Conservation (phyloP, 2,888 invertebrate species). For the Hydrotaea cyrtoneurina region DNA sequence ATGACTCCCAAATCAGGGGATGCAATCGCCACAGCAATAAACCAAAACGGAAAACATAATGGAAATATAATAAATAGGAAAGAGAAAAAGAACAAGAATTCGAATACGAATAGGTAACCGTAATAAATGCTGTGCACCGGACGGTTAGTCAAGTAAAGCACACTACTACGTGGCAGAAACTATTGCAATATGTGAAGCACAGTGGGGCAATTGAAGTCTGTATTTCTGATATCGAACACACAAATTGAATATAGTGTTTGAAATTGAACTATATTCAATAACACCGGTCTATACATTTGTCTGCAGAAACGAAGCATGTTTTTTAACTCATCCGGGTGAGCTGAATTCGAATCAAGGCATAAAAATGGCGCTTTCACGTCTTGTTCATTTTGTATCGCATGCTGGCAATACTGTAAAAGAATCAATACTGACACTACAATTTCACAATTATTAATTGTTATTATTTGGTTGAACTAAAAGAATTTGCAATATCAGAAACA, state of each 20-base stretch:
- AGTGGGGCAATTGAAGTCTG: background rate
- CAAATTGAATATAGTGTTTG: too few species aligned
- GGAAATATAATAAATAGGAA: background rate
- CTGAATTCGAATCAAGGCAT: constrained; percentile 44
- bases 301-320: constrained; percentile 8
- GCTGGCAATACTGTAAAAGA: constrained; percentile 1
- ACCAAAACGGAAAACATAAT: constrained; percentile 13
- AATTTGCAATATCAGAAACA: too few species aligned
- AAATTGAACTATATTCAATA: too few species aligned
- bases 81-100: too few species aligned
- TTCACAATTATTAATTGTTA: background rate
- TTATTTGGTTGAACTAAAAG: too few species aligned
- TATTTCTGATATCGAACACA: too few species aligned
- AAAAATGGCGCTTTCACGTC: constrained; percentile 42
- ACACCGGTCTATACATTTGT: constrained; percentile 4
- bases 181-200: background rate
- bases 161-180: too few species aligned
- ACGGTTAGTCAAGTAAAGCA: constrained; percentile 62
- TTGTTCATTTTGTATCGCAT: constrained; percentile 11
- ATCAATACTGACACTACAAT: background rate
- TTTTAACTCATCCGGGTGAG: constrained; percentile 7
- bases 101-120: constrained; percentile 49
- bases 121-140: constrained; percentile 63
- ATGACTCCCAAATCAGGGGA: background rate
- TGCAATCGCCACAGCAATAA: background rate